Base-by-base conservation (phyloP, 2,113 vertebrate species). In the Isichthys henryi region DNA sequence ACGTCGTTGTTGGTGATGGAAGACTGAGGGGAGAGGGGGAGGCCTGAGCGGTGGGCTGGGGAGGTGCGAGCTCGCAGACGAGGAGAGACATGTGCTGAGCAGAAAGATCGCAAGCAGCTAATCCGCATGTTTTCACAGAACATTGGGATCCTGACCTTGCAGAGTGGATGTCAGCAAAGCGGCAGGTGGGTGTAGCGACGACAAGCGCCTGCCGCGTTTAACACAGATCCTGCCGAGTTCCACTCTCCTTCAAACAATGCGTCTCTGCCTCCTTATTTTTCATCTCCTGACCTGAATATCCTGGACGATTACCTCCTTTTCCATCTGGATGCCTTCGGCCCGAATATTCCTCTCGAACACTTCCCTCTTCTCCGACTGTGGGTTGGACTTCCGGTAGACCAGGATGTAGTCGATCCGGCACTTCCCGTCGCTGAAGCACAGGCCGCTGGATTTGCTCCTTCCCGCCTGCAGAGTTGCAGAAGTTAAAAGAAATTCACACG, bases 311-410 rank as follows among this genome's bases (percentile, higher is more conserved):
- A 97, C 97, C 97, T 98, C 97, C 93, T 98, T 99, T 89, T 99
- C 97, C 96, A 98, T 97, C 43, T 97, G 97, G 84, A 99, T 91
- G 86, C 98, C 97, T 95, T 99, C 98, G 88, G 97, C 98, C 90
- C 98, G 96, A 88, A 98, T 96, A 94, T 99, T 98, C 92, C 97
- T 96, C 94, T 98, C 98, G 95, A 98, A 99, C 53, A 99, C 92
- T 91, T 99, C 97, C 91, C 98, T 97, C 92, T 98, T 98, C 92
- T 98, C 98, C 4, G 95, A 95, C 90, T 97, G 97, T 0, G 93
- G 94, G 88, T 94, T 97, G 90, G 97, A 97, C 95, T 98, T 98
- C 94, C 97, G 96, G 56, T 98, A 98, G 21, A 99, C 97, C 89
- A 99, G 96, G 92, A 99, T 97, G 93, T 98, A 98, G 93, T 99